A percentile compares a stretch with the other conserved stretches of the same genome.
These are phyloP conservation scores for Halictus quadricinctus DNA, from an alignment of 2,888 invertebrate species.

Conservation along the genomic window DNA sequence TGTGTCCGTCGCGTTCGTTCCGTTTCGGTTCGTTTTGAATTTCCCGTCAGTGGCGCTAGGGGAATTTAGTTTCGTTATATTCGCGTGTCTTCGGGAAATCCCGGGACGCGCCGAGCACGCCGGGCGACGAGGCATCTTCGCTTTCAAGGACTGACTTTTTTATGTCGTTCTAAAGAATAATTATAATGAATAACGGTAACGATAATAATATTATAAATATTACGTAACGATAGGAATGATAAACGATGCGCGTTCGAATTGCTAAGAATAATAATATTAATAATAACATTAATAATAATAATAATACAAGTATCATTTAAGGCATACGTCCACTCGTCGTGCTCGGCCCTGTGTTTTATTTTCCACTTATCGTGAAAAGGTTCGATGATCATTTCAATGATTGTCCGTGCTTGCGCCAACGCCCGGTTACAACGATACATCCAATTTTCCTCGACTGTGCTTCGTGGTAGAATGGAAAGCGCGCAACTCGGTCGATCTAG, in stretches of 20 bases:
- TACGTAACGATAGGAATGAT: slow-evolving; percentile 42
- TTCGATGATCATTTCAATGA: slow-evolving; percentile 3
- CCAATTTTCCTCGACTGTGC: slow-evolving; percentile 1
- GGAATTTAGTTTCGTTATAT: slow-evolving; percentile 13
- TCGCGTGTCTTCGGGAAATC: background rate
- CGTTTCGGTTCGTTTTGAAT: slow-evolving; percentile 19
- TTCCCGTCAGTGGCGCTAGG: background rate
- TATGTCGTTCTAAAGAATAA: slow-evolving; percentile 52
- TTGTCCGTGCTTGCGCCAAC: slow-evolving; percentile 6
- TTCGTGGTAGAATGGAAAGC: background rate
- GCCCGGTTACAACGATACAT: slow-evolving; percentile 31
- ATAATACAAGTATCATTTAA: slow-evolving; percentile 44
- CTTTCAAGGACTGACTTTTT: slow-evolving; percentile 57
- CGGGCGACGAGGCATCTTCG: slow-evolving; percentile 33
- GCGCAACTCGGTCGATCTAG: background rate
- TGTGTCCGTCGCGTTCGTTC: slow-evolving; percentile 40
- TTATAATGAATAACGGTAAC: slow-evolving; percentile 45
- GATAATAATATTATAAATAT: slow-evolving; percentile 52
- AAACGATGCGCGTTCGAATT: slow-evolving; percentile 54
- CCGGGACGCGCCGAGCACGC: slow-evolving; percentile 32
- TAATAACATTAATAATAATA: slow-evolving; percentile 39
- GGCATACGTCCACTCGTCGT: slow-evolving; percentile 38
- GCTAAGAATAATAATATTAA: slow-evolving; percentile 45
- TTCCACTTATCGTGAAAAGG: slow-evolving; percentile 9
- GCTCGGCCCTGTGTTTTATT: slow-evolving; percentile 30